phyloP scores from a whole-genome alignment of 1,140 invertebrate genomes.

The Mercenaria mercenaria region DNA sequence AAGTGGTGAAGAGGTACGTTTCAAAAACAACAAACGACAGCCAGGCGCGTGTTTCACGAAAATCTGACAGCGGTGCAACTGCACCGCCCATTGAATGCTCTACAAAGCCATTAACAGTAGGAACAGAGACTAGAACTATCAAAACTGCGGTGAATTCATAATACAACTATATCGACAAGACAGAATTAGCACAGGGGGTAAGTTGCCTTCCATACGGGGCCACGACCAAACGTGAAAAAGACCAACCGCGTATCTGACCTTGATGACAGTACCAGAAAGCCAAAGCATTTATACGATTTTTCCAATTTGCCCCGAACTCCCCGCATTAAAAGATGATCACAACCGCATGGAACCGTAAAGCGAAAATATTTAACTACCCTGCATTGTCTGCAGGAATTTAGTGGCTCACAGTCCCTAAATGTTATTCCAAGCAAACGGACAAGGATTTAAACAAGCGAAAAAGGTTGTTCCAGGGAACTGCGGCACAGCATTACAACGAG shows the following conservation, averaged over 20 bases:
- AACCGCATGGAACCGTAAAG: neutral
- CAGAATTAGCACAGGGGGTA: neutral
- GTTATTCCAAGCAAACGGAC: neutral
- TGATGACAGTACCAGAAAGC: neutral
- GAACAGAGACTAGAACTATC: neutral
- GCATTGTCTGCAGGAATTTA: neutral
- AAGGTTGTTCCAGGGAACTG: neutral
- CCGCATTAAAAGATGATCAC: neutral
- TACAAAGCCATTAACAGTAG: neutral
- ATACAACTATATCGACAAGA: neutral
- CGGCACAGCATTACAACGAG: neutral
- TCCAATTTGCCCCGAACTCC: neutral
- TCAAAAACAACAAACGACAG: neutral
- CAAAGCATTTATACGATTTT: neutral
- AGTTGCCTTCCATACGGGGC: neutral
- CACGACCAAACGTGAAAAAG: neutral
- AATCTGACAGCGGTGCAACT: neutral
- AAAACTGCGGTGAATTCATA: neutral
- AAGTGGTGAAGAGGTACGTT: neutral
- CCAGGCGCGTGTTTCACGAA: neutral
- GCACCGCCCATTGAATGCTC: neutral
- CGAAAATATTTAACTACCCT: neutral
- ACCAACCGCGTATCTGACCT: neutral
- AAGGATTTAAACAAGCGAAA: neutral
- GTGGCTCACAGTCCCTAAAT: neutral